Base-by-base conservation (phyloP, 2,113 vertebrate genomes). In the Ammodytes dubius region DNA sequence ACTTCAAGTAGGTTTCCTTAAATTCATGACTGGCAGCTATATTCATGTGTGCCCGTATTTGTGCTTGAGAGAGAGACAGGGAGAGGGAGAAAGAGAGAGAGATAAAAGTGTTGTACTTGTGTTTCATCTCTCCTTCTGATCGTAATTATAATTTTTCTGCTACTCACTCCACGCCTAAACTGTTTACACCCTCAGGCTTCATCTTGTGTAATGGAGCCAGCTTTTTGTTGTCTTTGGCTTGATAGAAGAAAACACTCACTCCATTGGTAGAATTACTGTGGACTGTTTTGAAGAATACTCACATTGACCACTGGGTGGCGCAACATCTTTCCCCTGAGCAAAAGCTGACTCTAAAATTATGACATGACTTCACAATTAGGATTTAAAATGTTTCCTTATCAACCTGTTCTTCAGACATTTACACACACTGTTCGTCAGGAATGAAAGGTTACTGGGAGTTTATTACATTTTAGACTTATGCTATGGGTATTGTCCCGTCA, bases 231-330 rank as follows among this genome's bases (percentile, higher is more conserved):
- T 3, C 43, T 27, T 46, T 13, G 14, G 43, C 19, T 27, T 5
- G 42, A 3, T 0, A 58, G 2, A 2, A 7, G 5, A 49, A 45
- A 27, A 27, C 27, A 27, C 10, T 1, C 6, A 4, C 8, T 60
- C 9, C 53, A 53, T 50, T 83, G 4, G 9, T 4, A 13, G 6
- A 12, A 11, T 17, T 1, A 27, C 4, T 27, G 1, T 12, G 7
- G 4, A 5, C 2, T 35, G 3, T 37, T 47, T 59, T 57, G 2
- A 42, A 54, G 1, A 68, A 45, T 57, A 46, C 9, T 9, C 11
- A 58, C 0, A 35, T 7, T 66, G 70, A 63, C 81, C 90, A 79
- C 83, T 68, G 43, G 79, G 27, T n/a, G 86, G 88, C 46, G 67
- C 81, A 65, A 87, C 4, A 76, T 37, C 60, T 37, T 43, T 53